phyloP scores from a whole-genome alignment of 2,888 invertebrate species.

The Neuroscelio doddi region DNA sequence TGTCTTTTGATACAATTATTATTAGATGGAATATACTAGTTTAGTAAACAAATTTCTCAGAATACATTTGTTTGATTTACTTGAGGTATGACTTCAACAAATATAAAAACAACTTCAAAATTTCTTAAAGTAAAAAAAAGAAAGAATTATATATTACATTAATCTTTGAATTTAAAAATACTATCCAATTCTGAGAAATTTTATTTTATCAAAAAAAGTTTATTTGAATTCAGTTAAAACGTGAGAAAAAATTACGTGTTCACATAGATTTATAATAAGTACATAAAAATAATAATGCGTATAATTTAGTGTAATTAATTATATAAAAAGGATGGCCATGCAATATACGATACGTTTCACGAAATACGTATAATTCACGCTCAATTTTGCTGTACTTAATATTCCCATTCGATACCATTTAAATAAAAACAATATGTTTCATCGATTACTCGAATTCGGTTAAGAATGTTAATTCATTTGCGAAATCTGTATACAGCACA shows the following conservation, averaged over 20 bases:
- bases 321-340: slow-evolving; percentile 34
- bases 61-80: not conserved
- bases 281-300: slow-evolving; percentile 38
- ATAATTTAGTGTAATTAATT: slow-evolving; percentile 43
- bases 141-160: not conserved
- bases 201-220: slow-evolving; percentile 1
- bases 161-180: no score
- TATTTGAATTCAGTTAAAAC: slow-evolving; percentile 52
- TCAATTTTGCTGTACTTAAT: slow-evolving; percentile 25
- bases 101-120: no score
- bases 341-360: slow-evolving; percentile 25
- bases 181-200: no score
- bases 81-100: no score
- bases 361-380: slow-evolving; percentile 29
- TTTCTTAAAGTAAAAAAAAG: not conserved
- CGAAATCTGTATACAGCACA: slow-evolving; percentile 27
- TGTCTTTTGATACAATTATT: slow-evolving; percentile 56
- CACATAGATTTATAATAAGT: slow-evolving; percentile 60
- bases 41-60: not conserved
- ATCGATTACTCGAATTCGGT: slow-evolving; percentile 3
- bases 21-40: no score
- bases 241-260: slow-evolving; percentile 56
- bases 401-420: slow-evolving; percentile 4
- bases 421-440: slow-evolving; percentile 13
- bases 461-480: not conserved